Conservation (phyloP, 2,888 invertebrate species). For the Agonopterix heracliana region DNA sequence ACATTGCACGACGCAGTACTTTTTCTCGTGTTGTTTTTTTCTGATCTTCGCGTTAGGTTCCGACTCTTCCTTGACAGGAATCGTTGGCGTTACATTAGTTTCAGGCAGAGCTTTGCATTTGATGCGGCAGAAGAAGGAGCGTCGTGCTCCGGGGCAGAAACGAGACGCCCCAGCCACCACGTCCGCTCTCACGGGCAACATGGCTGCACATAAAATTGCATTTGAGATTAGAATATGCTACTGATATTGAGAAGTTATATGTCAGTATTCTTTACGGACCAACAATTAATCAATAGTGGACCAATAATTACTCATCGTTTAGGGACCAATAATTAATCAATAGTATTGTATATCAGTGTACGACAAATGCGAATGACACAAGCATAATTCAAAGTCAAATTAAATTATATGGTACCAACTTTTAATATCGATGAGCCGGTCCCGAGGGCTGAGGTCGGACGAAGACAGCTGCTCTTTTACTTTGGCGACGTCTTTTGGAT, state of each 20-base stretch:
- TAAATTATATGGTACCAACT: slow-evolving; percentile 45
- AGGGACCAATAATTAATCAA: no score
- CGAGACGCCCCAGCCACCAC: slow-evolving; percentile 85
- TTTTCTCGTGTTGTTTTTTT: slow-evolving; percentile 84
- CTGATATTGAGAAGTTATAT: no score
- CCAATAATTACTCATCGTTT: no score
- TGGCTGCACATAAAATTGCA: slow-evolving; percentile 75
- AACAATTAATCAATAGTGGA: no score
- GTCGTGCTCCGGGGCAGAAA: slow-evolving; percentile 90
- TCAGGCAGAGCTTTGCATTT: slow-evolving; percentile 79
- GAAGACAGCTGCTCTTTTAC: slow-evolving; percentile 96
- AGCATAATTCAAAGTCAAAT: no score
- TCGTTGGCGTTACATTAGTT: not conserved
- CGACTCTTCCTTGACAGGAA: slow-evolving; percentile 82
- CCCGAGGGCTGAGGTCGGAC: slow-evolving; percentile 90
- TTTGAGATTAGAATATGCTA: no score
- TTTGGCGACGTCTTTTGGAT: slow-evolving; percentile 95
- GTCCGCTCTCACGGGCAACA: slow-evolving; percentile 93
- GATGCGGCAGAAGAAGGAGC: slow-evolving; percentile 96
- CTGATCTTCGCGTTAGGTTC: slow-evolving; percentile 74
- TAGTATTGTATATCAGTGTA: no score
- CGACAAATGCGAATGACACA: no score
- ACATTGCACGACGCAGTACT: slow-evolving; percentile 93
- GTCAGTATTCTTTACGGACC: no score
- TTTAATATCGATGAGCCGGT: slow-evolving; percentile 93